phyloP scores from a whole-genome alignment of 2,888 invertebrate genomes.

The Hirtodrosophila duncani region DNA sequence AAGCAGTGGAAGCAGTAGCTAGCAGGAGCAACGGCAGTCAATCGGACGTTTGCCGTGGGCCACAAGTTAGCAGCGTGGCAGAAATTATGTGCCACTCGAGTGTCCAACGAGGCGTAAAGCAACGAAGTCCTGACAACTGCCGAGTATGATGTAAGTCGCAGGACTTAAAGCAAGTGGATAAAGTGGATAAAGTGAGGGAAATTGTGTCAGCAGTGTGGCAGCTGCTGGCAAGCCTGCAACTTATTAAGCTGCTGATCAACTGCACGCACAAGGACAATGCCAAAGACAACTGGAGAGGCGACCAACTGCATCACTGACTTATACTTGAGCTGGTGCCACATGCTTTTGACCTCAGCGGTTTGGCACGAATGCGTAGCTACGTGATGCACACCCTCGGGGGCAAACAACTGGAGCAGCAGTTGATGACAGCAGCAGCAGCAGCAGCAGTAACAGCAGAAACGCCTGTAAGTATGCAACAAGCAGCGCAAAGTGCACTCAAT shows the following conservation, averaged over 20 bases:
- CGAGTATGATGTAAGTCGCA: constrained; percentile 49
- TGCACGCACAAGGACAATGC: constrained; percentile 41
- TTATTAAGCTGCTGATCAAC: constrained; percentile 49
- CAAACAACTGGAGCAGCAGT: no score
- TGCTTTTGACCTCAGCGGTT: constrained; percentile 25
- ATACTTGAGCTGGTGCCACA: constrained; percentile 15
- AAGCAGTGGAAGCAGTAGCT: background rate
- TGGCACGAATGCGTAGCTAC: constrained; percentile 27
- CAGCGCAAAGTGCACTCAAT: constrained; percentile 49
- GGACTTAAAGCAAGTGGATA: constrained; percentile 30
- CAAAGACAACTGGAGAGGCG: constrained; percentile 2
- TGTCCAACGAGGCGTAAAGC: constrained; percentile 56
- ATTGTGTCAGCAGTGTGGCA: constrained; percentile 54
- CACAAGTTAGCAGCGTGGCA: constrained; percentile 24
- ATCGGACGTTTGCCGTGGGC: background rate
- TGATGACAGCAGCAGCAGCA: background rate
- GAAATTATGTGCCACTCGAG: constrained; percentile 58
- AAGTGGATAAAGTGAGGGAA: constrained; percentile 37
- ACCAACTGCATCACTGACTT: constrained; percentile 36
- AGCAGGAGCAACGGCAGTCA: background rate
- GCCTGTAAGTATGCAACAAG: constrained; percentile 59
- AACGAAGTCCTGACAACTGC: constrained; percentile 22
- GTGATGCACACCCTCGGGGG: constrained; percentile 11
- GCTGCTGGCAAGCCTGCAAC: constrained; percentile 36
- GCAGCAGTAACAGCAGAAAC: constrained; percentile 15